Evolutionary conservation across 37 sponge, comb jelly and placozoan genomes (phyloP), one percentile per base, ranked within the genome.

Genomic region (Agelas oroides): DNA sequence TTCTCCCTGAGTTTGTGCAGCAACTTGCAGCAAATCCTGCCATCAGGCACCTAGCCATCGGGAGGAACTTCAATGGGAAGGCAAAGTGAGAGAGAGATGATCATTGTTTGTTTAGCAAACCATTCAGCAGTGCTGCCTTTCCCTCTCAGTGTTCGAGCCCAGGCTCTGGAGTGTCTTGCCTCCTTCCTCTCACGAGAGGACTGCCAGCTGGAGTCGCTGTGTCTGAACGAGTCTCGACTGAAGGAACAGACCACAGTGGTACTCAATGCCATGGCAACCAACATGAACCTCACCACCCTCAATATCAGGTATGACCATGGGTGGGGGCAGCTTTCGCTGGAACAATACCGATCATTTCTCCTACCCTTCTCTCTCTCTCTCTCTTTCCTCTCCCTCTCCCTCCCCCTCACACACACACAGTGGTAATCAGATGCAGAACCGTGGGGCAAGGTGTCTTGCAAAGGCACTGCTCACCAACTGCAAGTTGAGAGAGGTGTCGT

Each of bases 381-480:
- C 46, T 46, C 6, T 12, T 46, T 12, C 8, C 46, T 8, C 3
- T 8, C 46, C 46, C 46, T 12, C 46, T 12, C 46, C 46, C 46
- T 12, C 46, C 46, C 46, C 46, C 46, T 12, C 46, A 3, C 46
- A 46, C 46, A 46, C 25, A 12, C 70, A 0, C 75, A 94, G 94
- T 87, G 94, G 94, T 15, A 94, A 94, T 56, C 80, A 75, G 31
- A 94, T 94, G 94, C 76, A 84, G 39, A 79, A 66, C 54, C 70
- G 37, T 41, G 94, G 94, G 1, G 84, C 79, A 1, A 56, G 90
- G 18, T 53, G 55, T 3, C 81, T 94, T 53, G 87, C 84, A 25
- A 91, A 86, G 54, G 25, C 79, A 17, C 67, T 80, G 36, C 89
- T 84, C 70, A 77, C 75, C 46, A 64, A 76, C 54, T 68, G 32